phyloP scores from a whole-genome alignment of 2,797 vertebrate genomes.

The Betta splendens region DNA sequence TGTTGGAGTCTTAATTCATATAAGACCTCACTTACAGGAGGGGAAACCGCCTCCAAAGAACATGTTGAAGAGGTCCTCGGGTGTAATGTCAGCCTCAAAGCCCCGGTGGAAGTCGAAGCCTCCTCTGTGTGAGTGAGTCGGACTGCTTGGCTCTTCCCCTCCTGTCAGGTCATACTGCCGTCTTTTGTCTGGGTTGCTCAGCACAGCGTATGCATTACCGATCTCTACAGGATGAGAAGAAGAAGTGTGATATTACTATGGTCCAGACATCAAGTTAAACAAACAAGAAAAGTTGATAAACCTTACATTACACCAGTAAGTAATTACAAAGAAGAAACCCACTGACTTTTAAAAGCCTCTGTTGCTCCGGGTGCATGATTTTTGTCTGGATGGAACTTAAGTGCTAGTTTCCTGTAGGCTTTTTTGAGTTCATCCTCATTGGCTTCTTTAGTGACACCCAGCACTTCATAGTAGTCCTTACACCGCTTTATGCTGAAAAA shows the following conservation, averaged over 20 bases:
- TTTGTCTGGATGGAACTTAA: constrained; percentile 99
- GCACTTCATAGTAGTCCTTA: constrained; percentile 97
- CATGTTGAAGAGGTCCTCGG: constrained; percentile 99
- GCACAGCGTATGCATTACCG: constrained; percentile 94
- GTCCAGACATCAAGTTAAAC: not conserved
- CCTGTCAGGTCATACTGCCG: constrained; percentile 94
- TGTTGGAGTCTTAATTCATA: too few species aligned
- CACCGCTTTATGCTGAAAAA: constrained; percentile 92
- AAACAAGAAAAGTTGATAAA: not conserved
- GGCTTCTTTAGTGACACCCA: constrained; percentile 91
- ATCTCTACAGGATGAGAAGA: constrained; percentile 84
- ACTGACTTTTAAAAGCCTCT: constrained; percentile 97
- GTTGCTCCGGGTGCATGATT: constrained; percentile 96
- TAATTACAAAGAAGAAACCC: not conserved
- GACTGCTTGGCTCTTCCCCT: constrained; percentile 87
- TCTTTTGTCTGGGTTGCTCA: constrained; percentile 94
- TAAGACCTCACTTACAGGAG: constrained; percentile 82
- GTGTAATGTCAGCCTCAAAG: constrained; percentile 97
- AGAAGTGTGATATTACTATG: not conserved
- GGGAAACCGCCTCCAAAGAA: constrained; percentile 97
- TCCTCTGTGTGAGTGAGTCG: constrained; percentile 84
- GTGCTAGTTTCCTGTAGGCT: constrained; percentile 94
- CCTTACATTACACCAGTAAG: not conserved
- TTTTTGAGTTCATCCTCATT: constrained; percentile 96
- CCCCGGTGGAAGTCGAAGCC: constrained; percentile 95